phyloP scores from a whole-genome alignment of 2,797 vertebrate genomes.

The Hipposideros larvatus region DNA sequence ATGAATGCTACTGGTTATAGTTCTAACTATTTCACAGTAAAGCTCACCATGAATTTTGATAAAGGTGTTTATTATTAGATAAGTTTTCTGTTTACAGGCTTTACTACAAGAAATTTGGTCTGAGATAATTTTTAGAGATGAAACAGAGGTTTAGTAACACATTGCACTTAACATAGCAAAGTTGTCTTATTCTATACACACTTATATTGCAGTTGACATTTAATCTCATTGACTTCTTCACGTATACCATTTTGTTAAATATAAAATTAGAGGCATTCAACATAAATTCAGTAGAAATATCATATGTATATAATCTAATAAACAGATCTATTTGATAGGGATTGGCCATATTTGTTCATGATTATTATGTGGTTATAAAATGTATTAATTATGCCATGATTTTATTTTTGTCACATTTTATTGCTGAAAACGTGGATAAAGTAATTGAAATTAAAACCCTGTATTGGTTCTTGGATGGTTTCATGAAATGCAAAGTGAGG shows the following conservation, averaged over 20 bases:
- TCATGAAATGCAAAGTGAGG: not conserved
- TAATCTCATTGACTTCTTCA: not conserved
- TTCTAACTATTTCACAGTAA: not conserved
- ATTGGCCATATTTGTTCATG: not conserved
- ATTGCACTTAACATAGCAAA: not conserved
- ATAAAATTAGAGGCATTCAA: not conserved
- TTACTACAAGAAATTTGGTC: not conserved
- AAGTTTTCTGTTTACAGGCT: not conserved
- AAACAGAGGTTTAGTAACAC: not conserved
- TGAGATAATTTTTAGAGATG: not conserved
- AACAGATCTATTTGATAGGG: not conserved
- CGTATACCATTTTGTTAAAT: not conserved
- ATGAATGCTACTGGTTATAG: not conserved
- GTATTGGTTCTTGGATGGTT: not conserved
- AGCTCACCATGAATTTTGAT: not conserved
- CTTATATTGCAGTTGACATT: not conserved
- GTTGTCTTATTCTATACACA: not conserved
- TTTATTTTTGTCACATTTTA: not conserved
- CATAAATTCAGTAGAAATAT: not conserved
- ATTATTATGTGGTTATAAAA: not conserved
- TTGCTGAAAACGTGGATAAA: not conserved
- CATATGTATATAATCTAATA: not conserved
- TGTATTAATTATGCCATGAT: not conserved
- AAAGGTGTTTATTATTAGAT: not conserved
- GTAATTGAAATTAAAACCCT: not conserved